Percentiles rank a stretch among this genome's conserved stretches.
These are phyloP conservation scores for Melanogrammus aeglefinus DNA, from an alignment of 2,797 vertebrate species.

Conservation along the genomic window DNA sequence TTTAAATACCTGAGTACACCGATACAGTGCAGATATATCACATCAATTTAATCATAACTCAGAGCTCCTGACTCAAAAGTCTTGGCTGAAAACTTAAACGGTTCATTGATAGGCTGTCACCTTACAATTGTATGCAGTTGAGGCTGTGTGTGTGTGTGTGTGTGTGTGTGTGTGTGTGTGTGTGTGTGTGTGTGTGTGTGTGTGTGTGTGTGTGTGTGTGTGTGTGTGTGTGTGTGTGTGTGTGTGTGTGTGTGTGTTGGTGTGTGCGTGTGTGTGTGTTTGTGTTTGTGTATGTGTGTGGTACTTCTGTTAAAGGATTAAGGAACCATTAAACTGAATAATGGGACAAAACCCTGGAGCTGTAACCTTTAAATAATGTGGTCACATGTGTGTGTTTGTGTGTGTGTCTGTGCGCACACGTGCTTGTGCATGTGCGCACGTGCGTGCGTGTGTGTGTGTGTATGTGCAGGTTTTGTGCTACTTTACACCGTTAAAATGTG, in stretches of 20 bases:
- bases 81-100: neutral
- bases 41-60: neutral
- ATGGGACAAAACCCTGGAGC: constrained; percentile 7
- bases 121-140: no score
- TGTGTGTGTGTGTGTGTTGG: neutral
- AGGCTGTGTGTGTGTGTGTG: constrained; percentile 12
- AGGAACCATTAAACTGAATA: neutral
- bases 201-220: constrained; percentile 4
- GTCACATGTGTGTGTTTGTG: constrained; percentile 12
- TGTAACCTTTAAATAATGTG: constrained; percentile 35
- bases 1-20: neutral
- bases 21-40: neutral
- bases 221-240: constrained; percentile 22
- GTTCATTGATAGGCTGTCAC: neutral
- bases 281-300: constrained; percentile 22
- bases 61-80: neutral
- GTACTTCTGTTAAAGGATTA: no score
- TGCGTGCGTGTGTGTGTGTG: neutral
- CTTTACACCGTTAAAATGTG: neutral
- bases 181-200: constrained; percentile 3
- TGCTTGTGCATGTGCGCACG: neutral
- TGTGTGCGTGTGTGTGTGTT: constrained; percentile 6
- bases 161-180: constrained; percentile 12
- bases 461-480: neutral
- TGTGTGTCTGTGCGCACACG: neutral